Conservation (phyloP, 2,888 invertebrate species). For the Euproctis similis region DNA sequence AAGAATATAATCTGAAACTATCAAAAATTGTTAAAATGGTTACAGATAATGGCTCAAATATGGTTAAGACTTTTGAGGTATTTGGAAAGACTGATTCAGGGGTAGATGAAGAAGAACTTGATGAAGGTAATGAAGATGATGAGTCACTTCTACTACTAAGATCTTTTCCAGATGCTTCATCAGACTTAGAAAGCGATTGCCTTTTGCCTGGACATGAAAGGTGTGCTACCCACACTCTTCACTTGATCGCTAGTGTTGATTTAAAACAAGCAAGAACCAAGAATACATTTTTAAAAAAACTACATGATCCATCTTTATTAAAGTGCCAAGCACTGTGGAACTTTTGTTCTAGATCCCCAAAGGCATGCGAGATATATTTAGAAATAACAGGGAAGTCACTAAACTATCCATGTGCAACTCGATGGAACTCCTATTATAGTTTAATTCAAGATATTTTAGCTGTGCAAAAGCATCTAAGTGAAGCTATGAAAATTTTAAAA, state of each 20-base stretch:
- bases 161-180: background rate
- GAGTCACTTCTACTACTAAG: background rate
- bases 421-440: conserved; percentile 15
- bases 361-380: too few species aligned
- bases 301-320: background rate
- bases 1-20: conserved; percentile 15
- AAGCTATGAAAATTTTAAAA: conserved; percentile 9
- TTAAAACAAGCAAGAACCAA: conserved; percentile 11
- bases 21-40: conserved; percentile 14
- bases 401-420: conserved; percentile 9
- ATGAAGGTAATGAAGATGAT: background rate
- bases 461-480: conserved; percentile 8
- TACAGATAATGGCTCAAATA: too few species aligned
- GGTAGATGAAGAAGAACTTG: background rate
- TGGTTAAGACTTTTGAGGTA: too few species aligned
- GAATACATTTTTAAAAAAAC: background rate
- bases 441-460: conserved; percentile 15
- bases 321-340: too few species aligned
- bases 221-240: conserved; percentile 18
- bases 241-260: conserved; percentile 12
- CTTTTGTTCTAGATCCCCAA: too few species aligned
- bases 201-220: conserved; percentile 13
- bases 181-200: conserved; percentile 4
- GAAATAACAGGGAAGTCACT: too few species aligned
- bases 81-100: background rate